Base-by-base conservation (phyloP, 2,888 invertebrate genomes). In the Erpobdella octoculata region DNA sequence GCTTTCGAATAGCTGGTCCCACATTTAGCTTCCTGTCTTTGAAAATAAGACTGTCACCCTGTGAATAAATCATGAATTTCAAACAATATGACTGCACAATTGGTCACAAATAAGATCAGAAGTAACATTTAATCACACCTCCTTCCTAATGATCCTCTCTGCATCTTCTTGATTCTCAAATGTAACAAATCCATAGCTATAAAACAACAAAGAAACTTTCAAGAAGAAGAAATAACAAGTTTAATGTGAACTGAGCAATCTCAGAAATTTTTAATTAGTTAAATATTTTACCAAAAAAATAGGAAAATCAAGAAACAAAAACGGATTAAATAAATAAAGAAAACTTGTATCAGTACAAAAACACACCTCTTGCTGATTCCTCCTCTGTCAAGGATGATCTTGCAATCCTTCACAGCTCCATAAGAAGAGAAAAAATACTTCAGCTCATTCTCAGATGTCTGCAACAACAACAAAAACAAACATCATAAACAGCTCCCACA, bases 381-480 rank as follows among this genome's bases (percentile, higher is more conserved):
- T 75, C 93, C 93, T 78, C 93, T 86, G 83, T 95, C 94, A 78
- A 91, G 90, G 76, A 96, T 95, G 77, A 96, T 94, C 85, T 96
- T 93, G 69, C 93, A 92, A 64, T 92, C 86, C 76, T 85, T 93
- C 2, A 86, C 84, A 67, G 91, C 90, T 70, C 93, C 93, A 78
- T 83, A 85, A 67, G 89, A 88, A 74, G 92, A 91, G 84, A 96
- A 96, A 76, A 94, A 89, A 82, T 91, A 90, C 85, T 91, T 89
- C 76, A 96, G 85, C 81, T 95, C 95, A 71, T 89, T 89, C 85
- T 94, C 95, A 66, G 93, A 92, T 62, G 94, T 94, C 84, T 84
- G 78, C 33, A 62, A 62, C 28, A 33, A 33, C 5, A 33, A 9
- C n/a, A 12, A 9, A 2, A 33, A 8, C 31, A 62, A 35, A 1